Base-by-base conservation (phyloP, 1,140 invertebrate species). In the Carcinoscorpius rotundicauda region DNA sequence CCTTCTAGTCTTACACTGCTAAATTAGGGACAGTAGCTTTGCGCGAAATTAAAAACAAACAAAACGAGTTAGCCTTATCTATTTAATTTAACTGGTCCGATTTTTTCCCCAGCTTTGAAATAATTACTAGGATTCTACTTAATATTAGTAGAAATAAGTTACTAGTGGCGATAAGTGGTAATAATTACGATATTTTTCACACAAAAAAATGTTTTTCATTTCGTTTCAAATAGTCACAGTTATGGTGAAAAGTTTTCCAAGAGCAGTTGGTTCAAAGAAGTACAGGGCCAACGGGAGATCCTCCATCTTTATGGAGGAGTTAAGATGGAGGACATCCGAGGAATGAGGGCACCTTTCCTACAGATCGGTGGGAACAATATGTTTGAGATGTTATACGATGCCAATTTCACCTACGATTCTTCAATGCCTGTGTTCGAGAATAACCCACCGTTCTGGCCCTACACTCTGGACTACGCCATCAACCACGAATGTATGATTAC, bases 361-460 rank as follows among this genome's bases (percentile, higher is more conserved):
- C 76, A 78, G 66, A 72, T 71, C 48, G 77, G 77, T 29, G 77
- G 77, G 11, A 76, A 78, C 66, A 68, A 70, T 8, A 73, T 73
- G 73, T 78, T 76, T 67, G 68, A 71, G 50, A 74, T 72, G 69
- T 65, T 78, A 8, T 69, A 69, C 51, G 71, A 74, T 10, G 69
- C 66, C n/a, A 74, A 76, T 29, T 76, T 79, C 61, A 71, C 69
- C 4, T 79, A 77, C 69, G 75, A 77, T 62, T 74, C 76, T 4
- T 76, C 75, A 58, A 76, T 78, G 71, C 76, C 75, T 10, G 58
- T 90, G 86, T 3, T 86, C 89, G 73, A 82, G 87, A 9, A 87
- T 86, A 73, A 82, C 62, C 84, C 82, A n/a, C 87, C 87, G 0
- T 78, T 86, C 5, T 93, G 88, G 88, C 90, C 90, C 0, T 93